Evolutionary conservation across 2,888 invertebrate genomes (phyloP), one percentile per base, ranked within the genome.

Genomic region (Eupithecia centaureata): DNA sequence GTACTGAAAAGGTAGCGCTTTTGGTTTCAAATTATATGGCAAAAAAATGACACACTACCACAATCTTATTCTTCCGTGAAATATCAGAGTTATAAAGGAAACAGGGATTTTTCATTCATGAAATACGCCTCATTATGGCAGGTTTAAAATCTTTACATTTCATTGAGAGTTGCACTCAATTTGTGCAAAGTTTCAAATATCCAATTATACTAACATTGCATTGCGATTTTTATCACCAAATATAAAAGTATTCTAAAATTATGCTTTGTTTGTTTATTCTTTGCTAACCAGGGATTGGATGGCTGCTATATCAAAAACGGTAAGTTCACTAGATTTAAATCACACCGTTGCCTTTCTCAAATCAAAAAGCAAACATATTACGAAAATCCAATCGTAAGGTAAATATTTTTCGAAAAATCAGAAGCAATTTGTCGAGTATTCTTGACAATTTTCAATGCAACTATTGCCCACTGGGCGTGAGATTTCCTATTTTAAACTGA

Each of bases 261-360:
- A 47, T 3, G 5, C n/a, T 18, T 32, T 66, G 63, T 68, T 60
- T 71, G 72, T 78, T 79, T 75, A 79, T 80, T 86, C 79, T 76
- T 78, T 79, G 89, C 86, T 80, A 72, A 86, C 73, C 90, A 96
- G 96, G 87, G 96, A 96, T 76, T 96, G 96, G 96, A 95, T 96
- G 94, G 94, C 95, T 65, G 96, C 96, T 64, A 96, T 96, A 79
- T 95, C 96, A 76, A 96, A 96, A 91, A 96, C 96, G 86, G 96
- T 96, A 91, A 95, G 96, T 94, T 5, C 2, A 52, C 10, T 32
- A 12, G 3, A 22, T 47, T 22, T 12, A 47, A 22, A 47, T 10
- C 7, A 32, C 8, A 18, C 18, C 8, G 18, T 18, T 3, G 0
- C n/a, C 18, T 42, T 18, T 18, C 42, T 5, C 35, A n/a, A n/a